phyloP scores from a whole-genome alignment of 2,797 vertebrate genomes.

The Xerus rutilus region DNA sequence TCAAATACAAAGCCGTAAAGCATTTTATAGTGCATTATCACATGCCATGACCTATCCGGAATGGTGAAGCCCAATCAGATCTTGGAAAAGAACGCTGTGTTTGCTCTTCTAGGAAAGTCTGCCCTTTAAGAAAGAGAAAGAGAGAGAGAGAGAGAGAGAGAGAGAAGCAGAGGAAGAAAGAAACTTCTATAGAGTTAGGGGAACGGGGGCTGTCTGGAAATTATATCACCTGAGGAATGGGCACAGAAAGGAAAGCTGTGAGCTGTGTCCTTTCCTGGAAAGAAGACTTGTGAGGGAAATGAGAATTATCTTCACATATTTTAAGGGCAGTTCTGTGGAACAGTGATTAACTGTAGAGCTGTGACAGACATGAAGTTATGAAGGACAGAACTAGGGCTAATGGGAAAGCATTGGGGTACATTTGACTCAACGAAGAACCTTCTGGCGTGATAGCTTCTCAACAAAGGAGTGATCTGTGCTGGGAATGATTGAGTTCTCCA shows the following conservation, averaged over 20 bases:
- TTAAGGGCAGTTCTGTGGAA: background rate
- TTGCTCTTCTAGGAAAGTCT: conserved; percentile 73
- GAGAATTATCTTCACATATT: background rate
- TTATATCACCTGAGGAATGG: background rate
- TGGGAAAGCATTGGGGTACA: background rate
- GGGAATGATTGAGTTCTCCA: fast-evolving
- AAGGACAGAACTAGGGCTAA: conserved; percentile 7
- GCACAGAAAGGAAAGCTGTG: background rate
- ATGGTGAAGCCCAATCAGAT: conserved; percentile 64
- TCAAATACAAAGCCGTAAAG: conserved; percentile 77
- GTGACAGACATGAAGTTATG: background rate
- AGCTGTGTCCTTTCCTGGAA: background rate
- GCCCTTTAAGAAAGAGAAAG: background rate
- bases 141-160: background rate
- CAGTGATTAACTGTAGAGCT: conserved; percentile 2
- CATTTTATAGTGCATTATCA: conserved; percentile 71
- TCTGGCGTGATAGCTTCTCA: background rate
- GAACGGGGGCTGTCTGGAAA: conserved; percentile 25
- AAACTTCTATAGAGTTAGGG: background rate
- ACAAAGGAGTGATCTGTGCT: background rate
- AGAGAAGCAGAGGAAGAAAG: background rate
- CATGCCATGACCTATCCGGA: conserved; percentile 61
- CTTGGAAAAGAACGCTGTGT: conserved; percentile 64
- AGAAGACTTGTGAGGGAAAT: conserved; percentile 1
- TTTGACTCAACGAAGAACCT: background rate